A percentile compares a stretch with the other conserved stretches of the same genome.
These are phyloP conservation scores for Lasioglossum pauxillum DNA, from an alignment of 2,888 invertebrate species.

Conservation along the genomic window DNA sequence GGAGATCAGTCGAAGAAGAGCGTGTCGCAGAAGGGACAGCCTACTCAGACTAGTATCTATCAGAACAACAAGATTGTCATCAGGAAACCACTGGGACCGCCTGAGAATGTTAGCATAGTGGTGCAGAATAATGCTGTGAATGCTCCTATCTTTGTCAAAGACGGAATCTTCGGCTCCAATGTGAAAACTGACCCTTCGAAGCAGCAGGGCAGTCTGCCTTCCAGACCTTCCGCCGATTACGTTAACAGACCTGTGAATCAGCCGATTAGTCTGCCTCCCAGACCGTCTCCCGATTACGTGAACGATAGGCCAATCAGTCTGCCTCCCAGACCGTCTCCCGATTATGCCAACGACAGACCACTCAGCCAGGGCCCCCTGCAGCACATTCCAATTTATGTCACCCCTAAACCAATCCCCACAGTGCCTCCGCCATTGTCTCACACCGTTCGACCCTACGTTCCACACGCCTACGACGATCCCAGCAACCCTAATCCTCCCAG, in stretches of 20 bases:
- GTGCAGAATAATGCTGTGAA: conserved; percentile 81
- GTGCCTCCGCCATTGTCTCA: conserved; percentile 27
- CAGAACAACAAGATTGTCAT: conserved; percentile 78
- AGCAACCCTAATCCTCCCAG: conserved; percentile 78
- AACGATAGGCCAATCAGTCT: background rate
- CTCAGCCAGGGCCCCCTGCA: background rate
- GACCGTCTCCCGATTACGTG: background rate
- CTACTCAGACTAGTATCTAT: conserved; percentile 74
- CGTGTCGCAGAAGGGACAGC: conserved; percentile 61
- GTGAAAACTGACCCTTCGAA: conserved; percentile 52
- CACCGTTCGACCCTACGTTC: conserved; percentile 40
- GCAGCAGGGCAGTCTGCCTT: background rate
- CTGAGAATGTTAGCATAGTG: conserved; percentile 79
- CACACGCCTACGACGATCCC: conserved; percentile 71
- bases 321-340: background rate
- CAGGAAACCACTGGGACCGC: conserved; percentile 74
- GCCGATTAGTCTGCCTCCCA: background rate
- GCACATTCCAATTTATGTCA: conserved; percentile 16
- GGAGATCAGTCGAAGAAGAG: conserved; percentile 41
- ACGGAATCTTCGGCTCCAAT: conserved; percentile 74
- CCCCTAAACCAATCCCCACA: conserved; percentile 60
- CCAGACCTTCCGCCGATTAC: background rate
- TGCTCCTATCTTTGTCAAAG: conserved; percentile 78
- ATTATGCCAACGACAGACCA: conserved; percentile 24
- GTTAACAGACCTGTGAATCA: conserved; percentile 22